Base-by-base conservation (phyloP, 2,888 invertebrate genomes). In the Trichogramma evanescens region DNA sequence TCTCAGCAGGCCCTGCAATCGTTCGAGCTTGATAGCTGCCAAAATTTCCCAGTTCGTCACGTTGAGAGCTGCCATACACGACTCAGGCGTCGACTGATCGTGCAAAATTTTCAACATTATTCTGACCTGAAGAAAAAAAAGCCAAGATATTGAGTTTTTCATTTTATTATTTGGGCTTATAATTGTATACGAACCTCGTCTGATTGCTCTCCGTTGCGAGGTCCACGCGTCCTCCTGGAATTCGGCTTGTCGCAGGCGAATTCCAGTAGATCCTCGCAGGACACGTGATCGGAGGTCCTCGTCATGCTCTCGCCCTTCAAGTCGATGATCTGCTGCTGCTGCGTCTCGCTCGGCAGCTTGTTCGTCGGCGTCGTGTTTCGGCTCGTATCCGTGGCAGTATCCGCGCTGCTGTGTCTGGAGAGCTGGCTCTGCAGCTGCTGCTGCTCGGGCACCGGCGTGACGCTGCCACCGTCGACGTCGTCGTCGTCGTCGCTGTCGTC, bases 1-100 rank as follows among this genome's bases (percentile, higher is more conserved):
- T 49, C 73, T 74, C 10, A 77, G 50, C 39, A 77, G 53, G 0
- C 71, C 71, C 72, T 86, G 86, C 49, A 92, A 82, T 55, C 87
- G 84, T 38, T 88, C 82, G 64, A 90, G 79, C 75, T 95, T 95
- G 66, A 95, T 93, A 9, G 94, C 94, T 55, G 87, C 86, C 72
- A 93, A 88, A 0, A 95, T 89, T 73, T 94, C 89, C 94, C 95
- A 95, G 64, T 89, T 86, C 57, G 91, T 89, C 63, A 89, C 85
- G 72, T 94, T 90, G 49, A 95, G 77, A 0, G 91, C 90, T 64
- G 85, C 83, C 4, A 94, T 80, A 70, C 94, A 95, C 63, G 89
- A 87, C 66, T 89, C 88, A 0, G 88, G 84, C 0, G 85, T 75
- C 1, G 77, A 76, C 52, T 77, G 76, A 43, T 75, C 74, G 59